Conservation (phyloP, 2,797 vertebrate species). For the Alauda arvensis region DNA sequence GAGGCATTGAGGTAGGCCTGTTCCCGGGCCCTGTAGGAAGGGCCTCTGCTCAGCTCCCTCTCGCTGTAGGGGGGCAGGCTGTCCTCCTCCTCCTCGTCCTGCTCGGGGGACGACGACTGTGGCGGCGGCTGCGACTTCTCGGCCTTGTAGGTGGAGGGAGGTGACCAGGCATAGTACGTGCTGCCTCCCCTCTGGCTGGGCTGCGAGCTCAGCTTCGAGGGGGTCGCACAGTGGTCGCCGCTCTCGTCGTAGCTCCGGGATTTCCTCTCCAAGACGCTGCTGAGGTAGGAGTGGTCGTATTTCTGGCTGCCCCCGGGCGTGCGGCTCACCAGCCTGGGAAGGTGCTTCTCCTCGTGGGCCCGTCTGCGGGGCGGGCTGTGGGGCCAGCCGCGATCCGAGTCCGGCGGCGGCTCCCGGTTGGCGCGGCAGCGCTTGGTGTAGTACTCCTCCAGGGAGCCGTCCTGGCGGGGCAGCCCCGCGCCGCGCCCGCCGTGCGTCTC, state of each 20-base stretch:
- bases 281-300: slow-evolving; percentile 86
- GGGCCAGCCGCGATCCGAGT: slow-evolving; percentile 70
- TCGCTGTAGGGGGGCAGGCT: slow-evolving; percentile 92
- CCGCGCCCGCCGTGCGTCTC: slow-evolving; percentile 50
- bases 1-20: slow-evolving; percentile 74
- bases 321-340: slow-evolving; percentile 84
- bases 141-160: slow-evolving; percentile 66
- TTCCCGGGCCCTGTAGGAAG: slow-evolving; percentile 79
- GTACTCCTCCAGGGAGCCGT: slow-evolving; percentile 71
- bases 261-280: slow-evolving; percentile 83
- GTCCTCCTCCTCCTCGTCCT: slow-evolving; percentile 82
- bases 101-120: slow-evolving; percentile 58
- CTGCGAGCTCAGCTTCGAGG: slow-evolving; percentile 86
- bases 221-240: slow-evolving; percentile 79
- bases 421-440: slow-evolving; percentile 63
- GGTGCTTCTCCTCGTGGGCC: slow-evolving; percentile 75
- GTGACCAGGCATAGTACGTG: slow-evolving; percentile 75
- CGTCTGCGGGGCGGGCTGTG: slow-evolving; percentile 78
- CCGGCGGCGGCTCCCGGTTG: slow-evolving; percentile 62
- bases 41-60: slow-evolving; percentile 78
- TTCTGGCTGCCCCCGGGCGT: slow-evolving; percentile 71
- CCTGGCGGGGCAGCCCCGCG: slow-evolving; percentile 64
- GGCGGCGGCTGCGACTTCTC: slow-evolving; percentile 47
- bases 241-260: slow-evolving; percentile 76
- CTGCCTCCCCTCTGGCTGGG: slow-evolving; percentile 69